These are phyloP conservation scores for Margarornis squamiger DNA, from an alignment of 2,797 vertebrate genomes.

Conservation along the genomic window DNA sequence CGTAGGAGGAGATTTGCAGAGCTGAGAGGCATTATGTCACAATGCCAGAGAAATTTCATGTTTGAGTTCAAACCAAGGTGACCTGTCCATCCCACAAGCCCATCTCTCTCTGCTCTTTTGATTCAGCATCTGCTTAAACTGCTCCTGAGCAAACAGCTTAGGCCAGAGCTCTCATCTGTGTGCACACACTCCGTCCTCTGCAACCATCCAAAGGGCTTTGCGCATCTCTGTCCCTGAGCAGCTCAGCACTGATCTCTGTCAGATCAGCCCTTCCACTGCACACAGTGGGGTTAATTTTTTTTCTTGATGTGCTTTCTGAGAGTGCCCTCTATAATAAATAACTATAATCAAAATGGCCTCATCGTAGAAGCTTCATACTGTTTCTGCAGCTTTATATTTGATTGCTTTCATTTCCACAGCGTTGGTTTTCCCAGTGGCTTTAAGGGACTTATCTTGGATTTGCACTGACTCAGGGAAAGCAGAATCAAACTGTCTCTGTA, in stretches of 20 bases:
- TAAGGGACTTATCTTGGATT: background rate
- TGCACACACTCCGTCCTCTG: background rate
- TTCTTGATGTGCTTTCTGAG: background rate
- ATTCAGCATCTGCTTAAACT: background rate
- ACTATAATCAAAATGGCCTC: background rate
- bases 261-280: background rate
- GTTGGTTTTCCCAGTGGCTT: background rate
- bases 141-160: background rate
- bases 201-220: background rate
- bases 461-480: background rate
- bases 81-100: background rate
- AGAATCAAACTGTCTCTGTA: background rate
- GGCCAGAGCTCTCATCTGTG: background rate
- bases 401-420: background rate
- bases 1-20: background rate
- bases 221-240: background rate
- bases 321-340: background rate
- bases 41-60: background rate
- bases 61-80: background rate
- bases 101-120: background rate
- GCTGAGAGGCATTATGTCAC: background rate
- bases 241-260: background rate
- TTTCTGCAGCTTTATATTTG: background rate
- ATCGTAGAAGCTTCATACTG: background rate
- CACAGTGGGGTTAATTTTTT: background rate